Evolutionary conservation across 2,113 vertebrate species (phyloP), one percentile per base, ranked within the genome.

Genomic region (Larimichthys polyactis): DNA sequence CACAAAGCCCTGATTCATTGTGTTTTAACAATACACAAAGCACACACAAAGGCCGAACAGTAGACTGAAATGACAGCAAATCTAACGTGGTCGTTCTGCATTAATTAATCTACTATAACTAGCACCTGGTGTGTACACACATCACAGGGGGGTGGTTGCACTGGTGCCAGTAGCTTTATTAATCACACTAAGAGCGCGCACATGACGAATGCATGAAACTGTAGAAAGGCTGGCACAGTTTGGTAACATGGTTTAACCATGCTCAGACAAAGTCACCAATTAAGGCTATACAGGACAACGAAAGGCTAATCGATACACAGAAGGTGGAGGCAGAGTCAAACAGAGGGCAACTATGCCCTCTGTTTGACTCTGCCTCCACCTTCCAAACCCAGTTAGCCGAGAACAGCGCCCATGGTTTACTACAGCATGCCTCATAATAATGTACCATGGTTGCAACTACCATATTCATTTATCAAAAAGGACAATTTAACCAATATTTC

Each of bases 171-270:
- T 16, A 62, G 70, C 73, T 79, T 68, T 85, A 84, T 84, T 90
- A 82, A 89, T 88, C 79, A 82, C 81, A 85, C 77, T 86, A 87
- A 91, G 78, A 82, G 83, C 60, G 52, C 72, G 22, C 48, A 79
- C 80, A 87, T 72, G 83, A 81, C 69, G 82, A 80, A 65, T 14
- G 2, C 70, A 84, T 90, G 86, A 87, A 89, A 90, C 17, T 62
- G 81, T 82, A 90, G 79, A 66, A 49, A 52, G 20, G 60, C 58
- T 87, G 71, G 87, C 78, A 83, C 60, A 79, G 62, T 14, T 10
- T 16, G 40, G 14, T 14, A 75, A 76, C 60, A 49, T 63, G 59
- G 75, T 57, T 75, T 74, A 80, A 71, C 75, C 55, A 71, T 48
- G 63, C 77, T 79, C 44, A 52, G 46, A 79, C 71, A 63, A 68